A percentile compares a stretch with the other conserved stretches of the same genome.
These are phyloP conservation scores for Aproaerema taeniolella DNA, from an alignment of 2,888 invertebrate species.

Conservation along the genomic window DNA sequence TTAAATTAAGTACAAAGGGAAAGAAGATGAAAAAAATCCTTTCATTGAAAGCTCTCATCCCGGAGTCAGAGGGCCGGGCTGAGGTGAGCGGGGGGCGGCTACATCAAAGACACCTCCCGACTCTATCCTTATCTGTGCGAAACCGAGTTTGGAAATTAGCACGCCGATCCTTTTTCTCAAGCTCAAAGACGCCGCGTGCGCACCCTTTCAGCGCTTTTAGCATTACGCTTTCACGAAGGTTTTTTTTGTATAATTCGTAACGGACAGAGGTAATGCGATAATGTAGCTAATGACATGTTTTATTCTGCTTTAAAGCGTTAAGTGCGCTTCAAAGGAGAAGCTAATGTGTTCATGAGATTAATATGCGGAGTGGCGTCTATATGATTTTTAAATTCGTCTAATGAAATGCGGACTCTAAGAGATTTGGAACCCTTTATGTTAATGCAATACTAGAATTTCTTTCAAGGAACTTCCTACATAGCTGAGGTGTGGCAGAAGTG, in stretches of 20 bases:
- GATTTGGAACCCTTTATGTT: constrained; percentile 15
- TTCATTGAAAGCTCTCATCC: constrained; percentile 76
- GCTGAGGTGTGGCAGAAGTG: constrained; percentile 6
- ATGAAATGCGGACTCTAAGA: constrained; percentile 11
- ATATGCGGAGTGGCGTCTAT: constrained; percentile 30
- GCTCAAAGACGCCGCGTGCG: constrained; percentile 59
- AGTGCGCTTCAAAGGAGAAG: constrained; percentile 31
- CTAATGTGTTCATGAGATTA: constrained; percentile 30
- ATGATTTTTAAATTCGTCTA: constrained; percentile 10
- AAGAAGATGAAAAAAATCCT: constrained; percentile 77
- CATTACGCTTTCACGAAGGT: constrained; percentile 59
- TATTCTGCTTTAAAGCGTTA: constrained; percentile 48
- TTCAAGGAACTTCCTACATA: constrained; percentile 8
- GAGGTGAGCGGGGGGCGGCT: constrained; percentile 41
- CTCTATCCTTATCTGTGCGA: constrained; percentile 71
- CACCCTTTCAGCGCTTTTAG: constrained; percentile 58
- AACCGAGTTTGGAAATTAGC: constrained; percentile 75
- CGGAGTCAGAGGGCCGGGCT: constrained; percentile 63
- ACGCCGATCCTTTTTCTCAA: constrained; percentile 28
- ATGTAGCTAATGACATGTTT: constrained; percentile 64
- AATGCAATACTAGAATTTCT: constrained; percentile 10
- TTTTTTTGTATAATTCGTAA: constrained; percentile 54
- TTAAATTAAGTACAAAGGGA: constrained; percentile 78
- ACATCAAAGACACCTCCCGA: constrained; percentile 73
- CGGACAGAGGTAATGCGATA: constrained; percentile 47